Evolutionary conservation across 2,113 vertebrate genomes (phyloP).

Genomic region (Sorex araneus): DNA sequence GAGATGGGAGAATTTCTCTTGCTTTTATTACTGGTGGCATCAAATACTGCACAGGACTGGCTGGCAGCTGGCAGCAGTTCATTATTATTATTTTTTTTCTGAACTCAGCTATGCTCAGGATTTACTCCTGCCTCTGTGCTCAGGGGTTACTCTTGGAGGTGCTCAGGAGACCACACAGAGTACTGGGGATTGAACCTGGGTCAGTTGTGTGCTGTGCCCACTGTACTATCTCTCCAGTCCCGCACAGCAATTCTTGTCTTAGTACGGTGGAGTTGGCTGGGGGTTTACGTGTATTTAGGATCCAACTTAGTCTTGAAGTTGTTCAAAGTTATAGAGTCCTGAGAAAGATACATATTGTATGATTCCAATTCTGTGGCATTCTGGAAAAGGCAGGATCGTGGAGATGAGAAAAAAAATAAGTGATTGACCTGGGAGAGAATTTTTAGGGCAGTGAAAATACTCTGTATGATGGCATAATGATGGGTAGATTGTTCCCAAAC

Average conservation of each 20-base stretch:
- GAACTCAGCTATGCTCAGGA: background rate
- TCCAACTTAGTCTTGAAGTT: slow-evolving; percentile 14
- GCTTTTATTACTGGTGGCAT: slow-evolving; percentile 55
- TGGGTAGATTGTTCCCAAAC: background rate
- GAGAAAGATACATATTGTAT: background rate
- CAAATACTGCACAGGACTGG: background rate
- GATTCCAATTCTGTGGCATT: background rate
- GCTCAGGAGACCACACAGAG: too few relatives aligned
- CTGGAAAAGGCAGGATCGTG: background rate
- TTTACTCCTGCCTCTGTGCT: too few relatives aligned
- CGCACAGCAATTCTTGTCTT: too few relatives aligned
- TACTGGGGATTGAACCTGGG: too few relatives aligned
- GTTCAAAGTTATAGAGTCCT: background rate
- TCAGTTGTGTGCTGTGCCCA: too few relatives aligned
- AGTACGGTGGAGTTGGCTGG: background rate
- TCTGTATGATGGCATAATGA: background rate
- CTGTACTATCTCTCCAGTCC: too few relatives aligned
- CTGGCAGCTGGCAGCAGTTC: background rate
- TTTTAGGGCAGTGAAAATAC: background rate
- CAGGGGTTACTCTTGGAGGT: too few relatives aligned
- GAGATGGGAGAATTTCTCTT: slow-evolving; percentile 51
- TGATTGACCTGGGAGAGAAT: background rate
- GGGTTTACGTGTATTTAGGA: slow-evolving; percentile 2
- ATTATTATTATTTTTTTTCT: background rate
- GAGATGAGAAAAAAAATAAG: background rate